Evolutionary conservation across 2,797 vertebrate genomes (phyloP), one percentile per base, ranked within the genome.

Genomic region (Ctenochaetus hawaiiensis): DNA sequence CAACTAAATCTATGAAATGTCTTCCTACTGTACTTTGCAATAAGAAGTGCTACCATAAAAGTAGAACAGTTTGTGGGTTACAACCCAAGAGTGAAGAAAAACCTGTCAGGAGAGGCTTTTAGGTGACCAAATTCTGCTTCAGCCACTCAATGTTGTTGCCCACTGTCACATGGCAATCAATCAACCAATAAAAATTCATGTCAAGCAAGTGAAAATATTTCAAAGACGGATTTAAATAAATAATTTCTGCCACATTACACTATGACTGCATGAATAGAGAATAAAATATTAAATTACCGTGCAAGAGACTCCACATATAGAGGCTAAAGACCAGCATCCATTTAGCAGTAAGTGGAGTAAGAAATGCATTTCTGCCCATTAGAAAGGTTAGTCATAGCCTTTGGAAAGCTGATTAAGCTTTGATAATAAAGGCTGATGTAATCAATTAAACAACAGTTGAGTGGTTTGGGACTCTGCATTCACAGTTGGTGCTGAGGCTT

Each of bases 381-480:
- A 16, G 14, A 81, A 83, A 83, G 74, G 69, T 76, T 65, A 45
- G 22, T 22, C 48, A 26, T 13, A 60, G 53, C 60, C 77, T 67
- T 45, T 51, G 53, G 75, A 78, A 26, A 51, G 30, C 63, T 69
- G 62, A 80, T 53, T 49, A 59, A 60, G 60, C 65, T 57, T 23
- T 34, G 54, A 64, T 53, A 75, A 67, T 74, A 30, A 75, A 76
- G 52, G 59, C 66, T 8, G 18, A 30, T 30, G 43, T 51, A 67
- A 75, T 82, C 69, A 80, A 79, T 85, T 78, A 75, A 73, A n/a
- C 66, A 59, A 60, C 57, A 80, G 76, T 34, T 34, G 52, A 75
- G 51, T 49, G 54, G 53, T 57, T 77, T 56, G 56, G 62, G 72
- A 72, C 58, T 23, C n/a, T 39, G 22, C 41, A 47, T 69, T 64